These are phyloP conservation scores for Megalops atlanticus DNA, from an alignment of 2,113 vertebrate species.

Conservation along the genomic window DNA sequence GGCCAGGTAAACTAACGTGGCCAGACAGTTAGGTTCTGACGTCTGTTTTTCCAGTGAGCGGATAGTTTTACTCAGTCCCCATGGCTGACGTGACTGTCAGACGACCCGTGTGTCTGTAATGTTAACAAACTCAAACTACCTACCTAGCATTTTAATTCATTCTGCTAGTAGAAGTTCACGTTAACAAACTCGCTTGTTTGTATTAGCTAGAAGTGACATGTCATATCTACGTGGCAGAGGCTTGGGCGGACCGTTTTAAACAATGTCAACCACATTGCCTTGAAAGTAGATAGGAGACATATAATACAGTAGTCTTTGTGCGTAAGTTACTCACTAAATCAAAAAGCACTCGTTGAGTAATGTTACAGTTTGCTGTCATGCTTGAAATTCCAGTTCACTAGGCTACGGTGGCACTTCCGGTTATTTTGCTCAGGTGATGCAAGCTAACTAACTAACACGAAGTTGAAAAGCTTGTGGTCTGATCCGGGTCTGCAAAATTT, in stretches of 20 bases:
- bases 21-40: constrained; percentile 41
- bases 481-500: not conserved
- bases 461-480: not conserved
- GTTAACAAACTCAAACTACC: too few relatives aligned
- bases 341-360: not conserved
- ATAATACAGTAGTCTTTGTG: not conserved
- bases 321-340: not conserved
- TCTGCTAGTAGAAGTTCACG: not conserved
- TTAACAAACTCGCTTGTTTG: not conserved
- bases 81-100: constrained; percentile 2
- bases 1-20: constrained; percentile 15
- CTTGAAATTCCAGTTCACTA: not conserved
- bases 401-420: constrained; percentile 5
- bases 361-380: not conserved
- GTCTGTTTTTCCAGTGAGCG: constrained; percentile 41
- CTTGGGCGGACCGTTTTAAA: not conserved
- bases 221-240: constrained; percentile 27
- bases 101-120: too few relatives aligned
- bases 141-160: not conserved
- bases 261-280: not conserved
- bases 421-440: not conserved
- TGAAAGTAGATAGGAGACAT: not conserved
- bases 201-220: not conserved
- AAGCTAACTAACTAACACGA: not conserved
- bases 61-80: constrained; percentile 39